Conservation (phyloP, 2,888 invertebrate genomes). For the Ferdinandea cuprea region DNA sequence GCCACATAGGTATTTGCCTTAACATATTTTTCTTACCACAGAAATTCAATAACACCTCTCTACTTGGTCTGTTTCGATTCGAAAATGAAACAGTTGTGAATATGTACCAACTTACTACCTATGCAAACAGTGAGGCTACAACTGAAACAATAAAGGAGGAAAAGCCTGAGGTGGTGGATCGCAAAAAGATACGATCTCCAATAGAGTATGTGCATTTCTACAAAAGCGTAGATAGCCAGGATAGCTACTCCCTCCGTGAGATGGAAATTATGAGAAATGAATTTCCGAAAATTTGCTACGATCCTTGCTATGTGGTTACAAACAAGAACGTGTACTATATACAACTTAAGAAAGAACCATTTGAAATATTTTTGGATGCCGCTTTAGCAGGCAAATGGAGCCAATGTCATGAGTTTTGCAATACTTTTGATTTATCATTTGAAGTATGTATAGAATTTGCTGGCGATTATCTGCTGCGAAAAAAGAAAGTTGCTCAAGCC, state of each 20-base stretch:
- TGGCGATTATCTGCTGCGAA: slow-evolving; percentile 91
- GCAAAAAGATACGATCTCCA: slow-evolving; percentile 80
- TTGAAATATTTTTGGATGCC: slow-evolving; percentile 81
- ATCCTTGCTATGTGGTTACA: slow-evolving; percentile 82
- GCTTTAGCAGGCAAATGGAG: slow-evolving; percentile 80
- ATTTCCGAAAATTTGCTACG: slow-evolving; percentile 82
- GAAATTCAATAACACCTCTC: slow-evolving; percentile 80
- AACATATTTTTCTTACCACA: slow-evolving; percentile 56
- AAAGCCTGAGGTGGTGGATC: slow-evolving; percentile 79
- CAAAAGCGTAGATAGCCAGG: slow-evolving; percentile 77
- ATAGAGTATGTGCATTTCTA: slow-evolving; percentile 81
- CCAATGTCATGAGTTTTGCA: slow-evolving; percentile 83
- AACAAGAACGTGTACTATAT: slow-evolving; percentile 82
- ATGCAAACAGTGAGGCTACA: slow-evolving; percentile 71
- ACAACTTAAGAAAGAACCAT: slow-evolving; percentile 82
- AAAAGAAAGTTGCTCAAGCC: slow-evolving; percentile 90
- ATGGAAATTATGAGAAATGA: slow-evolving; percentile 82
- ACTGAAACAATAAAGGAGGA: slow-evolving; percentile 79
- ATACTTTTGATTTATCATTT: slow-evolving; percentile 82
- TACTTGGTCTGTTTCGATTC: slow-evolving; percentile 81
- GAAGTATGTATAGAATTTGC: slow-evolving; percentile 87
- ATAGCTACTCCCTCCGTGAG: slow-evolving; percentile 80
- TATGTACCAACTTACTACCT: slow-evolving; percentile 82
- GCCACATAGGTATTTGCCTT: not conserved
- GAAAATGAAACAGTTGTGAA: slow-evolving; percentile 82